A percentile compares a stretch with the other conserved stretches of the same genome.
phyloP scores from a whole-genome alignment of 2,888 invertebrate species.

The Heliconius charithonia region DNA sequence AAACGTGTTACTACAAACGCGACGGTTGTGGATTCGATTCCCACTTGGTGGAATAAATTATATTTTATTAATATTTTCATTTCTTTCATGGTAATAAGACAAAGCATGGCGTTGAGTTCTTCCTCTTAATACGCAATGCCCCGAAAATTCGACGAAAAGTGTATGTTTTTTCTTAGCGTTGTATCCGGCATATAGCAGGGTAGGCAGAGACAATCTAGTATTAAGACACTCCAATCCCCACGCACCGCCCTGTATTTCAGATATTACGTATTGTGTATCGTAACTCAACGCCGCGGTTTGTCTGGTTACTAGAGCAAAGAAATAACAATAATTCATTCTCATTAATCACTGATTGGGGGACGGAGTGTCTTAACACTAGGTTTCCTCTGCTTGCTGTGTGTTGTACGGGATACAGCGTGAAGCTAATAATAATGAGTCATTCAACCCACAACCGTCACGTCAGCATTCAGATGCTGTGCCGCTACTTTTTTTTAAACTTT shows the following conservation, averaged over 20 bases:
- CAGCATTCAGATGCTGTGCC: not conserved
- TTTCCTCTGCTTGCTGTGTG: not conserved
- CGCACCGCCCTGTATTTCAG: not conserved
- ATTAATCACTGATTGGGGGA: too few species aligned
- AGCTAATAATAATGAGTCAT: not conserved
- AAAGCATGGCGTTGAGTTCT: too few species aligned
- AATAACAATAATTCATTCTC: not conserved
- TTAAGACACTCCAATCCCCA: not conserved
- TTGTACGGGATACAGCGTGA: too few species aligned
- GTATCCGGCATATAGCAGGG: not conserved
- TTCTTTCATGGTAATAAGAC: too few species aligned
- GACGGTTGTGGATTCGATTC: too few species aligned
- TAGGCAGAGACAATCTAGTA: not conserved
- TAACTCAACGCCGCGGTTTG: not conserved
- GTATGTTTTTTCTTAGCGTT: not conserved
- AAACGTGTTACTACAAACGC: too few species aligned
- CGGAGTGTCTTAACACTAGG: too few species aligned
- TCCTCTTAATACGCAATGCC: not conserved
- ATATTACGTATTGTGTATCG: not conserved
- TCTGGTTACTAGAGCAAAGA: not conserved
- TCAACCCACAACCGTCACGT: not conserved
- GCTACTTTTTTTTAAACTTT: not conserved
- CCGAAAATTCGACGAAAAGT: not conserved
- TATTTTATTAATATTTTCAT: too few species aligned
- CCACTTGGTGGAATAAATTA: too few species aligned